Evolutionary conservation across 2,797 vertebrate species (phyloP).

Genomic region (Mus spretus): DNA sequence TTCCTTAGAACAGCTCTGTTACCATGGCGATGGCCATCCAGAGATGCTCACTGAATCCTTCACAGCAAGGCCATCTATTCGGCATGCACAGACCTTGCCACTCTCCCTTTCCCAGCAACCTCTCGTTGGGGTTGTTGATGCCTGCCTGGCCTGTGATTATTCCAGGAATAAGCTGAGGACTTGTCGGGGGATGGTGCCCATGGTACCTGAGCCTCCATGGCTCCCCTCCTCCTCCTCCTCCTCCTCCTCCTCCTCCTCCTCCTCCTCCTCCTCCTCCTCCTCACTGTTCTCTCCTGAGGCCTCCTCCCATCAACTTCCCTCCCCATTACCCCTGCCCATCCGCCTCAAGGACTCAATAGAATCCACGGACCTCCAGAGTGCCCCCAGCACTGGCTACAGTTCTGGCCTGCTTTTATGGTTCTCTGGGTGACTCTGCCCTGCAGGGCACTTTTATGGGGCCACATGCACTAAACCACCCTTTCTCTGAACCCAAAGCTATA

Average conservation of each 20-base stretch:
- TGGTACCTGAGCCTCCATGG: neutral
- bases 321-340: neutral
- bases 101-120: neutral
- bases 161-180: neutral
- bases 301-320: neutral
- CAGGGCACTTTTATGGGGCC: slow-evolving; percentile 16
- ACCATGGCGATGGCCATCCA: neutral
- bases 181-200: neutral
- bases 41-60: neutral
- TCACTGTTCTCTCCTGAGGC: neutral
- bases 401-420: neutral
- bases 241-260: neutral
- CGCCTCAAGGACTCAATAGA: neutral
- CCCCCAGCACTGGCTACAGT: neutral
- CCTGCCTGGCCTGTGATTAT: neutral
- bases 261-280: no score
- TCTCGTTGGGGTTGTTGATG: neutral
- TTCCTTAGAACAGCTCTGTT: slow-evolving; percentile 52
- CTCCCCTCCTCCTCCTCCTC: neutral
- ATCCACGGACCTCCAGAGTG: neutral
- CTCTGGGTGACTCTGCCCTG: neutral
- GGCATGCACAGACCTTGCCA: neutral
- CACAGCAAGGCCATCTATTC: neutral
- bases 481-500: slow-evolving; percentile 13
- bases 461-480: neutral